These are phyloP conservation scores for Caenorhabditis virilis DNA, from an alignment of 2,888 invertebrate species.

Conservation along the genomic window DNA sequence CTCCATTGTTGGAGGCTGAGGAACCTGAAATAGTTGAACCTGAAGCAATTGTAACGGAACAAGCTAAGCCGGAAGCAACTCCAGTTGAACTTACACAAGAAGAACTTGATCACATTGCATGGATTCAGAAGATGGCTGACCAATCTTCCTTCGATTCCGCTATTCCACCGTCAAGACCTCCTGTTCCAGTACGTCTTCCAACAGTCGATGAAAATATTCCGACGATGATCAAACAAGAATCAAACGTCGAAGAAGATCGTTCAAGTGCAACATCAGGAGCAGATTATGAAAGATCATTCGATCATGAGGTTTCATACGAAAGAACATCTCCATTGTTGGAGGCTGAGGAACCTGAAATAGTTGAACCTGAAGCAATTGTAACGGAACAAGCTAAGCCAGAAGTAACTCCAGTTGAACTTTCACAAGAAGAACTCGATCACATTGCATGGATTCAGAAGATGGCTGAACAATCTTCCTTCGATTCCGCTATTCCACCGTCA, in stretches of 20 bases:
- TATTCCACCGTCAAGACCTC: not conserved
- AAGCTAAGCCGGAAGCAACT: too few species aligned
- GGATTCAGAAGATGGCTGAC: conserved; percentile 26
- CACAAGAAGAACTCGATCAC: conserved; percentile 37
- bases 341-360: conserved; percentile 7
- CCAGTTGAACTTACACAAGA: conserved; percentile 37
- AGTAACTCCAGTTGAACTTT: conserved; percentile 1
- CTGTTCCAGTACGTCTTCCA: not conserved
- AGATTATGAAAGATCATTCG: conserved; percentile 11
- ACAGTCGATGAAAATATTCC: conserved; percentile 1
- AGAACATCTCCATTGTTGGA: conserved; percentile 27
- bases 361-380: too few species aligned
- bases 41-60: too few species aligned
- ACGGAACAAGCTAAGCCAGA: too few species aligned
- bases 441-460: conserved; percentile 30
- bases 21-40: too few species aligned
- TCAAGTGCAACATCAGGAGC: not conserved
- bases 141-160: conserved; percentile 2
- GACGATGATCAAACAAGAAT: not conserved
- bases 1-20: not conserved
- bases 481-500: not conserved
- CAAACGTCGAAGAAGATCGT: not conserved
- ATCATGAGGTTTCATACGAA: not conserved
- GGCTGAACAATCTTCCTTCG: conserved; percentile 14
- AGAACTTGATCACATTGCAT: conserved; percentile 52